A percentile compares a stretch with the other conserved stretches of the same genome.
phyloP scores from a whole-genome alignment of 2,797 vertebrate species.

The Pempheris klunzingeri region DNA sequence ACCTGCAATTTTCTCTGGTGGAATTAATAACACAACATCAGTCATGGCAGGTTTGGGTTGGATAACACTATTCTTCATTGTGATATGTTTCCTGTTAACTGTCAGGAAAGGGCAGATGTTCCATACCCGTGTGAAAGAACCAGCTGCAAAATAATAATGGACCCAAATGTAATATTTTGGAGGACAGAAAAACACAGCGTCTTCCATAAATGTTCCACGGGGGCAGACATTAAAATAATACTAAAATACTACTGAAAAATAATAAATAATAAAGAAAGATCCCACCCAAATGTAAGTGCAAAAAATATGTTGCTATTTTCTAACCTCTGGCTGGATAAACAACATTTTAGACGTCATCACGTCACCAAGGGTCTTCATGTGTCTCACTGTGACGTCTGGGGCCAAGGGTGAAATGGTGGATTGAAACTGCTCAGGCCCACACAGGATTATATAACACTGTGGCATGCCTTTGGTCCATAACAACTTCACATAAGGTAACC shows the following conservation, averaged over 20 bases:
- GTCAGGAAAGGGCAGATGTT: constrained; percentile 66
- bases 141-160: constrained; percentile 67
- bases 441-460: constrained; percentile 18
- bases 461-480: constrained; percentile 7
- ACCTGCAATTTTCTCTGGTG: constrained; percentile 40
- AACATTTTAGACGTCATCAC: constrained; percentile 34
- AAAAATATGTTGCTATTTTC: constrained; percentile 21
- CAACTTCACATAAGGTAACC: constrained; percentile 20
- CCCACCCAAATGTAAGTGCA: constrained; percentile 23
- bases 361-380: constrained; percentile 18
- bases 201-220: constrained; percentile 22
- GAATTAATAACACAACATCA: constrained; percentile 44
- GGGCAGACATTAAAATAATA: constrained; percentile 22
- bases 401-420: not conserved
- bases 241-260: not conserved
- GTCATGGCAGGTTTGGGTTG: constrained; percentile 38
- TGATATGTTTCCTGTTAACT: constrained; percentile 70
- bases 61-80: constrained; percentile 54
- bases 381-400: constrained; percentile 1
- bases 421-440: constrained; percentile 15
- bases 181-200: constrained; percentile 41
- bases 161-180: constrained; percentile 56
- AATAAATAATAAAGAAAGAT: no score
- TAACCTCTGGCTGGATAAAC: constrained; percentile 26
- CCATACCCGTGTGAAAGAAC: constrained; percentile 40